Base-by-base conservation (phyloP, 92 coral and sea anemone species). In the Bergia sp. region DNA sequence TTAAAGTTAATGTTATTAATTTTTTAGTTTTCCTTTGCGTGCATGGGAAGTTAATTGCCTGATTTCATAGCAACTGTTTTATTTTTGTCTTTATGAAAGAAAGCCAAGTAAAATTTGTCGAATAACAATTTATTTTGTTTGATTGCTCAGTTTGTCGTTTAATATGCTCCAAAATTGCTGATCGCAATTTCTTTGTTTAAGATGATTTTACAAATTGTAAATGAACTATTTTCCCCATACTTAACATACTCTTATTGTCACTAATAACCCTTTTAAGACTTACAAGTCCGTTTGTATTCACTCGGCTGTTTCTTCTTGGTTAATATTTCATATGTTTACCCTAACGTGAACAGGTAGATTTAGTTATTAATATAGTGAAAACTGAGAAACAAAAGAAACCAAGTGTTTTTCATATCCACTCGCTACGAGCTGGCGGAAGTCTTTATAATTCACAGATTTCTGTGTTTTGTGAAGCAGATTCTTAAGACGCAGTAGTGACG, bases 241-340 rank as follows among this genome's bases (percentile, higher is more conserved):
- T 29, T 29, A 29, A 29, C 29, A 29, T 29, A 29, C 29, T 37
- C 75, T 69, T 69, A 47, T 3, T 47, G 37, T 11, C 58, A 11
- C 38, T 7, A 2, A 76, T 15, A 75, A 40, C 6, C 81, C 13
- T 9, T 1, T 44, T 21, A 7, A 38, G 5, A 41, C 37, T 20
- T 45, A 5, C 36, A 15, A 21, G 13, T 39, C 16, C 9, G n/a
- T 29, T 0, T 41, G n/a, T 6, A 37, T 12, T 2, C 82, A 43
- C 36, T 77, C 12, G 55, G 82, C 36, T 45, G 16, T 18, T 74
- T 13, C 45, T 13, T 38, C 79, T 21, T 43, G n/a, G 47, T 76
- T 41, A 79, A 79, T 79, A 79, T 49, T 79, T 79, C n/a, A 79
- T 79, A 49, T 21, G 66, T 79, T 79, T 79, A 79, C 11, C 6